Evolutionary conservation across 30 jellyfish, hydroid and myxozoan species (phyloP).

Genomic region (Hydractinia echinata): DNA sequence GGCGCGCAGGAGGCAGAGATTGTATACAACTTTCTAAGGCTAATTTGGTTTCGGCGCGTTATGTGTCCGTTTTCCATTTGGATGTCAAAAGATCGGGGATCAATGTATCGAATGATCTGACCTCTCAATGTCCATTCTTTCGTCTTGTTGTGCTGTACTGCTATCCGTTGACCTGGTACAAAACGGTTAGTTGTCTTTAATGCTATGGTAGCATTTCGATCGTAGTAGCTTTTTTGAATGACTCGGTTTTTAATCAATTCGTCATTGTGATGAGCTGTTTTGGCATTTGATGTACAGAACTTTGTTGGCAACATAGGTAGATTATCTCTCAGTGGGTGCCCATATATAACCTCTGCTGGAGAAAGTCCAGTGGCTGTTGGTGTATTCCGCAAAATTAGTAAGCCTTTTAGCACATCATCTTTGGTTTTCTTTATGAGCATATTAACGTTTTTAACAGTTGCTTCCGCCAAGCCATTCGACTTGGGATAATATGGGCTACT

Average conservation of each 20-base stretch:
- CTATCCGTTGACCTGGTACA: too few species aligned
- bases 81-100: too few species aligned
- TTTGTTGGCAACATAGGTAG: too few species aligned
- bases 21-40: too few species aligned
- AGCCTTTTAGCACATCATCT: background rate
- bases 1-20: too few species aligned
- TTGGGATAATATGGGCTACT: constrained; percentile 12
- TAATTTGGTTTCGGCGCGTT: too few species aligned
- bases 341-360: constrained; percentile 55
- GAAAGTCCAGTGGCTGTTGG: constrained; percentile 29
- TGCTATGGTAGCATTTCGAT: constrained; percentile 7
- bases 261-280: background rate
- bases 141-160: too few species aligned
- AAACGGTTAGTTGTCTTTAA: too few species aligned
- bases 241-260: background rate
- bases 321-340: constrained; percentile 28
- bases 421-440: background rate
- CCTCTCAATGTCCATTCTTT: too few species aligned
- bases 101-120: too few species aligned
- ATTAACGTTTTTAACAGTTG: background rate
- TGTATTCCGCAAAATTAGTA: background rate
- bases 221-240: background rate
- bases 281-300: background rate
- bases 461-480: constrained; percentile 10
- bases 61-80: too few species aligned